phyloP scores from a whole-genome alignment of 2,797 vertebrate genomes.

The Falco concolor region DNA sequence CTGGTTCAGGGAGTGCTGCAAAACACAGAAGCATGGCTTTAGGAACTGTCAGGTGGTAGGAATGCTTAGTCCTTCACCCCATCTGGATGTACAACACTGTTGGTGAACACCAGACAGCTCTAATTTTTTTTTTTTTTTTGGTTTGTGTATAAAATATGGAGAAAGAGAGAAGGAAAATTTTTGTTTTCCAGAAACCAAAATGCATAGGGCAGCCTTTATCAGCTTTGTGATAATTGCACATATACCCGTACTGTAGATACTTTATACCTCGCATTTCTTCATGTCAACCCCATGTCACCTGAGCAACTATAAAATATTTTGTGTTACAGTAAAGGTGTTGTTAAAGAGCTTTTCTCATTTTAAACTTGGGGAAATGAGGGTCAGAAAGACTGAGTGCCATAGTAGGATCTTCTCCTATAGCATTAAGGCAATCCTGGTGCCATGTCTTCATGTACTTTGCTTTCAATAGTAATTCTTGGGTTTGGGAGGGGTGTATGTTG shows the following conservation, averaged over 20 bases:
- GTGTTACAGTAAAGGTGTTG: not conserved
- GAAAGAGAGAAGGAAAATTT: not conserved
- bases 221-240: not conserved
- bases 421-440: not conserved
- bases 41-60: not conserved
- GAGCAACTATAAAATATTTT: not conserved
- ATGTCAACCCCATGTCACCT: not conserved
- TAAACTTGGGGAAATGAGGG: not conserved
- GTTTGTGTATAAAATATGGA: rapidly evolving
- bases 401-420: not conserved
- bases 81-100: rapidly evolving
- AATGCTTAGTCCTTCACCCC: not conserved
- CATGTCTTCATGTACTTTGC: rapidly evolving
- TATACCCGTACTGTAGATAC: not conserved
- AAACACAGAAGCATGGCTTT: not conserved
- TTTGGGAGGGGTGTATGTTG: not conserved
- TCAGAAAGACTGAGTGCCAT: not conserved
- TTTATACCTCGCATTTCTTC: not conserved
- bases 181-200: not conserved
- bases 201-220: not conserved
- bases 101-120: not conserved
- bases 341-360: not conserved
- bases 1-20: not conserved
- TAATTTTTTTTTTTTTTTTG: not conserved
- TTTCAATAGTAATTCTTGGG: not conserved